Evolutionary conservation across 2,797 vertebrate genomes (phyloP).

Genomic region (Sebastes matsubarae): DNA sequence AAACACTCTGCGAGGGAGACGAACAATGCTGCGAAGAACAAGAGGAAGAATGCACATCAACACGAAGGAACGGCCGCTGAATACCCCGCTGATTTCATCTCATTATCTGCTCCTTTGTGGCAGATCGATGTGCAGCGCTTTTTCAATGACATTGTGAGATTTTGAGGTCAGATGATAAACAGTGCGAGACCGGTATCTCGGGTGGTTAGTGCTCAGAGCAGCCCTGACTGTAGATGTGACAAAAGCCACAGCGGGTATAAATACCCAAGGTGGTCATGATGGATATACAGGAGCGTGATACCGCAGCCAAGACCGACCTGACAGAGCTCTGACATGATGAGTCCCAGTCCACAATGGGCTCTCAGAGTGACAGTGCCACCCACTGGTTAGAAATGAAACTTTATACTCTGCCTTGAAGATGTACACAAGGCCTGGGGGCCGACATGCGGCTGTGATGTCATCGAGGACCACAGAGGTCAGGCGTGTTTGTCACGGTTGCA

Average conservation of each 20-base stretch:
- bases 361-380: conserved; percentile 61
- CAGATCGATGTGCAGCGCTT: conserved; percentile 1
- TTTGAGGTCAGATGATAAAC: conserved; percentile 46
- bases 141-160: conserved; percentile 39
- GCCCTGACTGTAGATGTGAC: conserved; percentile 52
- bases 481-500: conserved; percentile 32
- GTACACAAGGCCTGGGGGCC: not conserved
- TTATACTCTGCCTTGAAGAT: not conserved
- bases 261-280: conserved; percentile 55
- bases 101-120: conserved; percentile 38
- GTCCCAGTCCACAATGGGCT: conserved; percentile 7
- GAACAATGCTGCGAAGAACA: conserved; percentile 48
- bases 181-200: conserved; percentile 1
- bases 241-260: conserved; percentile 59
- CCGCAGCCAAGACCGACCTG: conserved; percentile 1
- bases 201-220: conserved; percentile 12
- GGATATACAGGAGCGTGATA: conserved; percentile 34
- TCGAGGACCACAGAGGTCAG: conserved; percentile 46
- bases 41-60: conserved; percentile 30
- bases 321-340: not conserved
- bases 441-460: conserved; percentile 49
- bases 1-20: conserved; percentile 59
- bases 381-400: conserved; percentile 49
- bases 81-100: conserved; percentile 34
- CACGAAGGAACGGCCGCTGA: conserved; percentile 8